phyloP scores from a whole-genome alignment of 2,797 vertebrate genomes.

The Myotis vivesi region DNA sequence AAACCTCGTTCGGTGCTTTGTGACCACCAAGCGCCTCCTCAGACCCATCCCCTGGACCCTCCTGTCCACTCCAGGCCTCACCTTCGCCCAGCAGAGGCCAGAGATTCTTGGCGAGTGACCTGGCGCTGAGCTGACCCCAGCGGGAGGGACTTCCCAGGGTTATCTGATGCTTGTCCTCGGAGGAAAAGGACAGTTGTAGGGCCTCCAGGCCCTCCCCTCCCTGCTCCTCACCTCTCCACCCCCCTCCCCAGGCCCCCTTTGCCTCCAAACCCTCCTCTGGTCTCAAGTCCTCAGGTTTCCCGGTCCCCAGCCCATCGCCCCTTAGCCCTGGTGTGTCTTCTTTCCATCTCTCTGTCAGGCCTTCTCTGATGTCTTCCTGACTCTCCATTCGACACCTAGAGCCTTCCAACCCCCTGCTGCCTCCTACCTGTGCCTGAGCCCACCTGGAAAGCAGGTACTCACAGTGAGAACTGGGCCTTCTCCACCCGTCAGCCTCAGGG shows the following conservation, averaged over 20 bases:
- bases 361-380: not conserved
- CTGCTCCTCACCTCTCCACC: not conserved
- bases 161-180: conserved; percentile 26
- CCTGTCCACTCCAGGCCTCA: not conserved
- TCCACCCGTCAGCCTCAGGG: not conserved
- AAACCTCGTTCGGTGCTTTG: not conserved
- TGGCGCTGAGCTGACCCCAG: conserved; percentile 61
- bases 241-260: not conserved
- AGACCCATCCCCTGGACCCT: not conserved
- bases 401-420: not conserved
- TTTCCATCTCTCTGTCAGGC: not conserved
- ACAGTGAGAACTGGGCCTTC: not conserved
- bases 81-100: conserved; percentile 9
- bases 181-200: conserved; percentile 65
- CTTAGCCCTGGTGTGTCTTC: not conserved
- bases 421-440: not conserved
- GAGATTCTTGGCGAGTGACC: conserved; percentile 57
- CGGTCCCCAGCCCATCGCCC: not conserved
- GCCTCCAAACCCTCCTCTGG: not conserved
- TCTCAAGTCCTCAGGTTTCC: not conserved
- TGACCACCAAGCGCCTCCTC: not conserved
- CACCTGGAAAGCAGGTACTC: not conserved
- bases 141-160: conserved; percentile 58
- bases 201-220: not conserved
- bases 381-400: not conserved